Percentiles rank a stretch among this genome's conserved stretches.
Conservation (phyloP, 2,888 invertebrate genomes). For the Pherbina coryleti region DNA sequence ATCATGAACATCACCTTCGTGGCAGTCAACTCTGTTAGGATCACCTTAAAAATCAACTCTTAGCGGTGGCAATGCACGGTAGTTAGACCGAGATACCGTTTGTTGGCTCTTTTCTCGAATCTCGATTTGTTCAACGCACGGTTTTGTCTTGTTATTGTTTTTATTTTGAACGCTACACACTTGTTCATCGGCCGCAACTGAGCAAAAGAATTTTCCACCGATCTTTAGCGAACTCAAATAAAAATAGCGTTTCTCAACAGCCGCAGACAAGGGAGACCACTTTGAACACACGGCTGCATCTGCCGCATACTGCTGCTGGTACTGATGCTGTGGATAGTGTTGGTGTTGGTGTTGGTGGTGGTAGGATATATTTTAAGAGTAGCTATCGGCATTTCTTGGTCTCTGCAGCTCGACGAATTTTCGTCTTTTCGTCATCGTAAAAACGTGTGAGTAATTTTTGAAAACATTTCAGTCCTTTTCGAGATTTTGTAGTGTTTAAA, state of each 20-base stretch:
- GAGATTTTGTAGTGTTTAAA: constrained; percentile 66
- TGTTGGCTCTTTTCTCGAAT: neutral
- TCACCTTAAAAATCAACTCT: constrained; percentile 22
- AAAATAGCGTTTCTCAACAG: constrained; percentile 11
- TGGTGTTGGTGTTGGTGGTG: constrained; percentile 18
- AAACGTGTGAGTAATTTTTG: constrained; percentile 65
- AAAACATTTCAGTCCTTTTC: constrained; percentile 67
- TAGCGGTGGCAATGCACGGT: constrained; percentile 40
- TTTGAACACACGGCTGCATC: constrained; percentile 16
- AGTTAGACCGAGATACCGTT: constrained; percentile 10
- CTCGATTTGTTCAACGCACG: constrained; percentile 31
- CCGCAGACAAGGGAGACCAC: constrained; percentile 21
- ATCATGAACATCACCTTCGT: constrained; percentile 33
- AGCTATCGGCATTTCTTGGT: constrained; percentile 3
- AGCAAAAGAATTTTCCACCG: constrained; percentile 32
- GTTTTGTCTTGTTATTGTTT: constrained; percentile 57
- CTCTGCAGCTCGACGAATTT: constrained; percentile 25
- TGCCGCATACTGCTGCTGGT: neutral
- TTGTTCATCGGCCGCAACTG: constrained; percentile 55
- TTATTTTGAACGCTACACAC: constrained; percentile 61
- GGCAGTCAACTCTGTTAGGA: constrained; percentile 12
- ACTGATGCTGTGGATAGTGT: neutral
- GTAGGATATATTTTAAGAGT: constrained; percentile 36
- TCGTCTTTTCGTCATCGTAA: constrained; percentile 53
- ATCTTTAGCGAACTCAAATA: constrained; percentile 24